Conservation (phyloP, 2,797 vertebrate genomes). For the Chloroceryle inda region DNA sequence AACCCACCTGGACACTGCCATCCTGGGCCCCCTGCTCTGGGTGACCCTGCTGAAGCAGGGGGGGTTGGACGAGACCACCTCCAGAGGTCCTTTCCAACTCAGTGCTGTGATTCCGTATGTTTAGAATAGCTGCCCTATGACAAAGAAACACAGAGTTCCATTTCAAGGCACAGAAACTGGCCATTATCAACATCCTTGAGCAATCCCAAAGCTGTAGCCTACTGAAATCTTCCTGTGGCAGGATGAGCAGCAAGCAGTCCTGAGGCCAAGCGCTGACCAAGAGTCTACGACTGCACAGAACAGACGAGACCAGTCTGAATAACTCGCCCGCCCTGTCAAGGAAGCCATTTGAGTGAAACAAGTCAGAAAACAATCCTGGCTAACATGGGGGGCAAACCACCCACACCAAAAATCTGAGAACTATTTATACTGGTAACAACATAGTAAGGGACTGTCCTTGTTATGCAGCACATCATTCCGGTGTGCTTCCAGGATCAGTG, state of each 20-base stretch:
- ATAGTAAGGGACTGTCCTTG: slow-evolving; percentile 50
- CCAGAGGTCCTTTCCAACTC: background rate
- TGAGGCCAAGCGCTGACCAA: background rate
- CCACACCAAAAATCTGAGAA: slow-evolving; percentile 53
- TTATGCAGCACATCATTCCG: slow-evolving; percentile 51
- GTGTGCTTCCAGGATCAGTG: slow-evolving; percentile 32
- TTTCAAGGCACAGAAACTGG: background rate
- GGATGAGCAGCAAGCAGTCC: background rate
- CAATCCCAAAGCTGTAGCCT: background rate
- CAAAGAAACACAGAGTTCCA: background rate
- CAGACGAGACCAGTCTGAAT: background rate
- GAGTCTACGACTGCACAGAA: background rate
- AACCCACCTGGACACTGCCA: too few species aligned
- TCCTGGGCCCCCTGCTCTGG: too few species aligned
- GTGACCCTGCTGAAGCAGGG: too few species aligned
- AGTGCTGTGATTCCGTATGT: background rate
- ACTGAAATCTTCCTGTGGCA: background rate
- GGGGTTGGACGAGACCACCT: too few species aligned
- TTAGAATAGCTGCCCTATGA: background rate
- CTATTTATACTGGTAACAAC: slow-evolving; percentile 40
- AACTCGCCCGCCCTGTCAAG: background rate
- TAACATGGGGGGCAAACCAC: slow-evolving; percentile 50
- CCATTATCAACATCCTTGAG: background rate
- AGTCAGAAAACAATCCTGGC: slow-evolving; percentile 26
- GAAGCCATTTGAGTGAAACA: slow-evolving; percentile 50